Evolutionary conservation across 2,888 invertebrate genomes (phyloP).

Genomic region (Gisinianus flammeolus): DNA sequence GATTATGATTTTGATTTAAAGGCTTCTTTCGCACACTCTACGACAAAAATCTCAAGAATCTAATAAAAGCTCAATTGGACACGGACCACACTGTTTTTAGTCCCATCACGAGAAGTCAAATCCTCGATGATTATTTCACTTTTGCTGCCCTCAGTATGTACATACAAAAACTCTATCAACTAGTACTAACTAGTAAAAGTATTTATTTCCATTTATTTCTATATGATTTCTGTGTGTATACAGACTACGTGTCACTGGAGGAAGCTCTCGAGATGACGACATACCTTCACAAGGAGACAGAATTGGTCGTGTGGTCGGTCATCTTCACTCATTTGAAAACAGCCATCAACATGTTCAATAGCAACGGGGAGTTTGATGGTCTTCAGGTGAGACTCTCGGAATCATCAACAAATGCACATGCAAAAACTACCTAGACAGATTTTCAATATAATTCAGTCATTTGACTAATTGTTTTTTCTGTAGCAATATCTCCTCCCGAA

Average conservation of each 20-base stretch:
- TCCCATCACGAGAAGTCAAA: constrained; percentile 24
- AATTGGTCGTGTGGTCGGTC: constrained; percentile 22
- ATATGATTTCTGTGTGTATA: neutral
- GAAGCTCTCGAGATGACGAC: constrained; percentile 24
- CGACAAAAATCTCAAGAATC: neutral
- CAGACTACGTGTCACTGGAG: constrained; percentile 21
- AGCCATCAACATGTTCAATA: constrained; percentile 17
- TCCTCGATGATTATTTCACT: constrained; percentile 32
- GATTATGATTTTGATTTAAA: neutral
- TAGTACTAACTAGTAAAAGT: neutral
- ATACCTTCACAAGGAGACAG: constrained; percentile 25
- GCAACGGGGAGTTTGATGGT: constrained; percentile 15
- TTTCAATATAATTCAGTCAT: too few species aligned
- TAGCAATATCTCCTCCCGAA: constrained; percentile 24
- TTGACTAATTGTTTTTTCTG: too few species aligned
- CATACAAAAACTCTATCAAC: neutral
- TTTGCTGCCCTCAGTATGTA: constrained; percentile 12
- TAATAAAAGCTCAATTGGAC: constrained; percentile 17
- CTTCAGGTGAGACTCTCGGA: constrained; percentile 2
- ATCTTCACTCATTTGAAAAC: constrained; percentile 19
- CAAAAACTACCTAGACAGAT: too few species aligned
- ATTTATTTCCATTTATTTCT: neutral
- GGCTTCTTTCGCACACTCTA: constrained; percentile 27
- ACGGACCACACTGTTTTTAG: constrained; percentile 25
- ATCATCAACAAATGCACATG: too few species aligned